Conservation (phyloP, 2,113 vertebrate species). For the Sitta europaea region DNA sequence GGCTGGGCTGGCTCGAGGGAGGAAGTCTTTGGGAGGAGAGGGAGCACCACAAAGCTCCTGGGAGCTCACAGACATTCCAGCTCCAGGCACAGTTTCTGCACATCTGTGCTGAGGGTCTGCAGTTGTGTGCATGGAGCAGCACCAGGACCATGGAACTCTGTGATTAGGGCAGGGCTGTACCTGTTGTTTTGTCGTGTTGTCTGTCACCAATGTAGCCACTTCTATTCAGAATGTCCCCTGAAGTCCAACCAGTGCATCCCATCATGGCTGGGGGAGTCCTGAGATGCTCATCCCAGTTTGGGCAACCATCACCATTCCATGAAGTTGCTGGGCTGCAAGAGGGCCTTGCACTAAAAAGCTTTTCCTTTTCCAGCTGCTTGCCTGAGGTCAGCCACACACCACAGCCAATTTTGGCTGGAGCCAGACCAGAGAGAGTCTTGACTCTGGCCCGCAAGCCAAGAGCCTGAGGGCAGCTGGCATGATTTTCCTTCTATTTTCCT, state of each 20-base stretch:
- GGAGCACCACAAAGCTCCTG: neutral
- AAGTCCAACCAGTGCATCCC: rapidly evolving
- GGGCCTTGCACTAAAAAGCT: neutral
- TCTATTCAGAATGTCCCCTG: neutral
- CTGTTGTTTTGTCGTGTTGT: neutral
- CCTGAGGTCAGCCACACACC: neutral
- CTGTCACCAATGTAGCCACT: neutral
- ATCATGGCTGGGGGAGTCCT: neutral
- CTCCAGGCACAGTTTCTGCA: neutral
- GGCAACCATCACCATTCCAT: neutral
- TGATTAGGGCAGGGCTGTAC: neutral
- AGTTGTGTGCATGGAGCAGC: neutral
- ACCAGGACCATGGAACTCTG: neutral
- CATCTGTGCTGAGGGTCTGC: neutral
- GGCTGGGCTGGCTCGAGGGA: neutral
- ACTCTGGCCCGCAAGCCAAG: neutral
- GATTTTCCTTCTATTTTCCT: neutral
- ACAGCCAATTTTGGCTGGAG: neutral
- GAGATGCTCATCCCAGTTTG: neutral
- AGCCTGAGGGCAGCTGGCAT: neutral
- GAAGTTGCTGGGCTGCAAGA: neutral
- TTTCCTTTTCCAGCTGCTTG: neutral
- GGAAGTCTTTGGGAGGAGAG: neutral
- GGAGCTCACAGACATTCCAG: conserved; percentile 5
- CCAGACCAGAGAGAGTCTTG: neutral